Base-by-base conservation (phyloP, 1,140 invertebrate genomes). In the Tetraneura akinire region DNA sequence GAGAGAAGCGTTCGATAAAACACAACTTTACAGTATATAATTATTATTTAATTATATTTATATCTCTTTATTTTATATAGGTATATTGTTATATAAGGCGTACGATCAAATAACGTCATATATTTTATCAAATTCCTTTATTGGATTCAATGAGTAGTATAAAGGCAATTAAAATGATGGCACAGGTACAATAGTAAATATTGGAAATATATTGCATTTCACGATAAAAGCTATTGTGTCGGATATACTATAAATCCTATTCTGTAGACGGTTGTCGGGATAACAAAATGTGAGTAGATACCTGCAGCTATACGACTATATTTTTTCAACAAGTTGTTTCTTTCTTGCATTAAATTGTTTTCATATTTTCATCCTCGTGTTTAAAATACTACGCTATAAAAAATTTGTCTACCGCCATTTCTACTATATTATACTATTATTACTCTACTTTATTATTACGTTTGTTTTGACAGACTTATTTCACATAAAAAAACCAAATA, bases 401-500 rank as follows among this genome's bases (percentile, higher is more conserved):
- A 37, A 37, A 37, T 37, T 37, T 37, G 32, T 37, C 8, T 37
- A 37, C 8, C 8, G 8, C 3, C 8, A 37, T 37, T 37, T 37
- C 8, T 37, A n/a, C 32, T 37, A 37, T 8, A 37, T 37, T 37
- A 37, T 8, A 37, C 32, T 4, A 37, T 37, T 37, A 37, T 4
- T 37, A 37, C 32, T 37, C 3, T 37, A 37, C 32, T 37, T 8
- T 37, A 8, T 37, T 37, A 37, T n/a, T n/a, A n/a, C n/a, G n/a
- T n/a, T n/a, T n/a, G n/a, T n/a, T n/a, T n/a, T n/a, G n/a, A n/a
- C n/a, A n/a, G n/a, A n/a, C n/a, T n/a, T n/a, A n/a, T n/a, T n/a
- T n/a, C n/a, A n/a, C n/a, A n/a, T n/a, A n/a, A 45, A 49, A 70
- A 70, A 49, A 70, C 49, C 66, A 70, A 70, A 70, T 70, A 70